Percentiles rank a stretch among this genome's conserved stretches.
phyloP scores from a whole-genome alignment of 2,113 vertebrate genomes.

The Ellobius talpinus region DNA sequence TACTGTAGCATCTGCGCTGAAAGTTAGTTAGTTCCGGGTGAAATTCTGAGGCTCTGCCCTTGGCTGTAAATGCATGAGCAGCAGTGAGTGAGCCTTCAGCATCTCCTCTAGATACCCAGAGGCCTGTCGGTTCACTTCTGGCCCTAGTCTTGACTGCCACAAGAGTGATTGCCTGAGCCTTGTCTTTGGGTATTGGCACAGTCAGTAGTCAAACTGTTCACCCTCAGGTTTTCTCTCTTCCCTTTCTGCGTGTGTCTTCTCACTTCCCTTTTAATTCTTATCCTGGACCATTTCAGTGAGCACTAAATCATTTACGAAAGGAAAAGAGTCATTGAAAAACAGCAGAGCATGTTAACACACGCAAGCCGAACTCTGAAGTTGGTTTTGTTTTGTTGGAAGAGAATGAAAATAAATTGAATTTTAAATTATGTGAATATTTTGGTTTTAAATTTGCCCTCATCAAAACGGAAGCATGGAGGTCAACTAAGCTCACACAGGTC shows the following conservation, averaged over 20 bases:
- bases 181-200: background rate
- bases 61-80: background rate
- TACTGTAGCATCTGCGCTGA: background rate
- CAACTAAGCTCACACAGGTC: background rate
- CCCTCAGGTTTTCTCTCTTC: background rate
- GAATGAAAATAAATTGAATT: constrained; percentile 16
- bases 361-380: constrained; percentile 20
- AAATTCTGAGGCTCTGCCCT: background rate
- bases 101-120: background rate
- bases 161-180: background rate
- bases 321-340: constrained; percentile 25
- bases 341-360: constrained; percentile 18
- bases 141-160: background rate
- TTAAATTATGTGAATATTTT: background rate
- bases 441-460: constrained; percentile 44
- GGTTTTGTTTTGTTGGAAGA: background rate
- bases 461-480: background rate
- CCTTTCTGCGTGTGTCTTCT: constrained; percentile 12
- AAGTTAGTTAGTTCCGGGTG: background rate
- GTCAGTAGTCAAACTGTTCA: background rate
- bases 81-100: background rate
- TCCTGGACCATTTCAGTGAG: constrained; percentile 11
- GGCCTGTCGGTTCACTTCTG: background rate
- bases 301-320: constrained; percentile 41
- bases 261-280: background rate